Evolutionary conservation across 92 coral and sea anemone species (phyloP), one percentile per base, ranked within the genome.

Genomic region (Porites divaricata): DNA sequence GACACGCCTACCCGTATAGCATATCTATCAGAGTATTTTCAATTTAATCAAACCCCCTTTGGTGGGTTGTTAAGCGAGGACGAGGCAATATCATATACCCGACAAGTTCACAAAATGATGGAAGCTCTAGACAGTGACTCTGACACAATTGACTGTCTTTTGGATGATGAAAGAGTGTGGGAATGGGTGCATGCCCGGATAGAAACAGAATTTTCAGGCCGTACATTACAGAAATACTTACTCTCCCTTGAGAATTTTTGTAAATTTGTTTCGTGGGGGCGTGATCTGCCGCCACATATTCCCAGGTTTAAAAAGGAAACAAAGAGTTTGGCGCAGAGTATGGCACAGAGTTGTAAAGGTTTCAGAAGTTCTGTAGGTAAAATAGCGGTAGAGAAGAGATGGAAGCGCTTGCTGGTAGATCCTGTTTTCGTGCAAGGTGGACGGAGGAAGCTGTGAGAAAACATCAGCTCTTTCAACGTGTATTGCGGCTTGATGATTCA

Each of bases 241-340:
- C 75, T 49, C 56, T 71, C 75, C 58, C 75, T 71, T 0, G 76
- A 72, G 59, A 72, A 72, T 10, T 72, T 72, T 72, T 35, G 8
- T 9, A 1, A 1, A 19, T 72, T 72, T 14, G 21, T 72, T 49
- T 4, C 26, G 56, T 51, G 56, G n/a, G 4, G 11, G 8, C 0
- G 23, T 7, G 1, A 8, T 5, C 24, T 53, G 1, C 61, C 35
- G 4, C 59, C 21, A 0, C 76, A 45, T n/a, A n/a, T n/a, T 45
- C 76, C 17, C 58, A 17, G 13, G 61, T 45, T 72, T 9, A 2
- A 17, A 20, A 0, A 72, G 26, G 25, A 52, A 16, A 45, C 76
- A 17, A 21, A 8, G 8, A 20, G 9, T 5, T n/a, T 48, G 59
- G 59, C 61, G 10, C 1, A 58, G 9, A 23, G 13, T 2, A 2